Base-by-base conservation (phyloP, 2,888 invertebrate genomes). In the Pomacea canaliculata region DNA sequence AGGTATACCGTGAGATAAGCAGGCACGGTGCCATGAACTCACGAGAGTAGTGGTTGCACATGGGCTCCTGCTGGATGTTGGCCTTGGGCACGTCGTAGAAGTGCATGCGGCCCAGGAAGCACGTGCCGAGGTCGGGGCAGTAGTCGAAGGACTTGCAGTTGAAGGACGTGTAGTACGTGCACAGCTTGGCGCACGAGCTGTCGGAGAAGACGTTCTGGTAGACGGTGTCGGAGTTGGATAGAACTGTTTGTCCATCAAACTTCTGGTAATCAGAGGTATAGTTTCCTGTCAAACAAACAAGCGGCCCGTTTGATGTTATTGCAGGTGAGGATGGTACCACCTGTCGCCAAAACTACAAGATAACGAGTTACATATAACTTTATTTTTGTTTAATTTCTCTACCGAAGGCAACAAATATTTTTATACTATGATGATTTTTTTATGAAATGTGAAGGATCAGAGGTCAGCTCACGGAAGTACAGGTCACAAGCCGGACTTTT, bases 91-190 rank as follows among this genome's bases (percentile, higher is more conserved):
- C 77, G 73, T 87, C 86, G 70, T 83, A 84, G 59, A 79, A 82
- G 70, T 87, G 87, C 0, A 80, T 81, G 67, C 76, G 79, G 19
- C 86, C 85, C 16, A 87, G 80, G 68, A 84, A 85, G 76, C 87
- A 87, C 1, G 85, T 82, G 23, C 82, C 81, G 49, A 87, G 81
- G 74, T 83, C 82, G 12, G 79, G 79, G 71, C 87, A 87, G 76
- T 79, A 87, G 76, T 87, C 87, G 73, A 87, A 87, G 1, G 87
- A 87, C 74, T 85, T 84, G 78, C 87, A 87, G 71, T 73, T 78
- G 77, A 86, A 86, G n/a, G 80, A 83, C n/a, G 79, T 78, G 71
- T 84, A 85, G 76, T 85, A 83, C 18, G 76, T 79, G 73, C 87
- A 87, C 2, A 87, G 81, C 71, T 83, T 83, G 59, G 84, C 87